Evolutionary conservation across 2,797 vertebrate genomes (phyloP).

Genomic region (Amblyraja radiata): DNA sequence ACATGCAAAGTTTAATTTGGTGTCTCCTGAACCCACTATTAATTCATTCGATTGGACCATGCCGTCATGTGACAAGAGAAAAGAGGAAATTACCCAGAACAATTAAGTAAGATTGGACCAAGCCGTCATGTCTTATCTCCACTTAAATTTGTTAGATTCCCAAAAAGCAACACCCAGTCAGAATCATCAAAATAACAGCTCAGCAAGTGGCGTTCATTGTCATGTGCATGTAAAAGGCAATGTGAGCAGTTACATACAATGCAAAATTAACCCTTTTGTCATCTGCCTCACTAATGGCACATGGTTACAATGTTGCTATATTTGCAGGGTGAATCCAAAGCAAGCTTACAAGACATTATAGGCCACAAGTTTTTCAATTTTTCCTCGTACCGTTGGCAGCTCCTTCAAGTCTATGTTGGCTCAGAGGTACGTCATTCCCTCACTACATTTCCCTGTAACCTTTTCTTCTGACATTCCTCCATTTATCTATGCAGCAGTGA

Average conservation of each 20-base stretch:
- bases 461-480: too few species aligned
- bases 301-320: neutral
- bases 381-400: too few species aligned
- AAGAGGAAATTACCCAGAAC: too few species aligned
- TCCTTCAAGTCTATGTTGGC: too few species aligned
- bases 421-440: too few species aligned
- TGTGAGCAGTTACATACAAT: neutral
- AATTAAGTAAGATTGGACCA: neutral
- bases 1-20: neutral
- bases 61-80: neutral
- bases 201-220: too few species aligned
- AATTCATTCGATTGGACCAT: conserved; percentile 5
- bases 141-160: neutral
- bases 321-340: neutral
- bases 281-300: neutral
- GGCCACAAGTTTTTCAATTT: neutral
- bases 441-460: too few species aligned
- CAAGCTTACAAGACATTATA: neutral
- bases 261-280: neutral
- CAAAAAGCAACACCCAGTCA: neutral
- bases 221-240: neutral
- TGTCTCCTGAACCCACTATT: neutral
- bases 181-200: neutral
- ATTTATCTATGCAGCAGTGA: too few species aligned
- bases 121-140: neutral